Base-by-base conservation (phyloP, 1,140 invertebrate genomes). In the Neotoxoptera formosana region DNA sequence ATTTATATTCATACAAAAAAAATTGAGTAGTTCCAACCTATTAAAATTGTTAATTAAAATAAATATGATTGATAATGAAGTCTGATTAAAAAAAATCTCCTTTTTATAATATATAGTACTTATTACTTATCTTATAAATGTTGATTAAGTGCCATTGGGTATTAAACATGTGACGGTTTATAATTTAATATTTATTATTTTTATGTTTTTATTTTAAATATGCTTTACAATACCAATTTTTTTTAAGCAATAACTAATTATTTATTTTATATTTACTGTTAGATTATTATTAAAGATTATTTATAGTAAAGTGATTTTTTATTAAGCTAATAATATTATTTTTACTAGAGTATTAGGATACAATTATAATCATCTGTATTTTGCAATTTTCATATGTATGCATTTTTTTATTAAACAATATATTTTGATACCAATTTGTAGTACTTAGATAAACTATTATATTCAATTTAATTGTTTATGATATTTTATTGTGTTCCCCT, bases 351-450 rank as follows among this genome's bases (percentile, higher is more conserved):
- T 89, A 36, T 89, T 89, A 89, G 21, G 9, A 56, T n/a, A n/a
- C 17, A 34, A 34, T 89, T 41, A 89, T 89, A 53, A 89, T 53
- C 11, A 89, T 89, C 21, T 25, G 23, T 89, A 56, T 89, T 89
- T 56, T 56, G 11, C 7, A 56, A 89, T 89, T 89, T 36, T 89
- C 20, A 9, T 23, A 23, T 53, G 48, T 89, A 56, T 41, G n/a
- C 3, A 53, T 41, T 89, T 89, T 89, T 89, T 56, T 89, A 89
- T 89, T 56, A 23, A 89, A 89, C 36, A 34, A 88, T 89, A 56
- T 89, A 56, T 56, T 89, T 89, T 89, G 48, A 53, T 89, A 89
- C 88, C 51, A 56, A 89, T 56, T 89, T 30, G 8, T 89, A 89
- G 87, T 41, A n/a, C 47, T 86, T 47, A 86, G 25, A 47, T 30